Conservation (phyloP, 2,797 vertebrate species). For the Lophotriccus pileatus region DNA sequence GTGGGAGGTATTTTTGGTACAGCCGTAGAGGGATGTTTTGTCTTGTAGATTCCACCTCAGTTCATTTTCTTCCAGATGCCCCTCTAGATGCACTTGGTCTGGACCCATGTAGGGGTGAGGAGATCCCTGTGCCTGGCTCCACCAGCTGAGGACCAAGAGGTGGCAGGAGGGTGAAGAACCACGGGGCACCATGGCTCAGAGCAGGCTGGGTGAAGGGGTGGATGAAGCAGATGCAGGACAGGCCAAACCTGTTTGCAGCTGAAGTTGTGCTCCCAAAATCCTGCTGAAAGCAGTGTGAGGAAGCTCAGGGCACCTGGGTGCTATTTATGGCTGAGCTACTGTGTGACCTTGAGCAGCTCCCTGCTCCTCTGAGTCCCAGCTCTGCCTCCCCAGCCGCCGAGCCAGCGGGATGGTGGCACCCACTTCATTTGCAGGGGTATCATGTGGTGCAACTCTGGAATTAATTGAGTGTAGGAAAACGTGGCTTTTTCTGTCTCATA, state of each 20-base stretch:
- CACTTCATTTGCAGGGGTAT: neutral
- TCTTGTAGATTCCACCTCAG: neutral
- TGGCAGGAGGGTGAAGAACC: neutral
- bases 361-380: conserved; percentile 21
- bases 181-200: neutral
- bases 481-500: neutral
- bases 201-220: neutral
- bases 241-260: neutral
- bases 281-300: neutral
- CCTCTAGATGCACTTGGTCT: neutral
- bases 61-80: neutral
- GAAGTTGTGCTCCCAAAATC: neutral
- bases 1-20: neutral
- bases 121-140: neutral
- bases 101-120: neutral
- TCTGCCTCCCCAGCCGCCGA: neutral
- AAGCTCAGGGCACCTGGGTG: neutral
- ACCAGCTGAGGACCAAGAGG: neutral
- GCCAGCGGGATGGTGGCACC: neutral
- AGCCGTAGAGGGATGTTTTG: neutral
- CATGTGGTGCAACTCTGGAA: neutral
- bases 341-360: conserved; percentile 15
- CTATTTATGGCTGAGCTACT: conserved; percentile 12
- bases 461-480: neutral
- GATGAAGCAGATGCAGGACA: neutral